Evolutionary conservation across 1,140 invertebrate genomes (phyloP), one percentile per base, ranked within the genome.

Genomic region (Drosophila nannoptera): DNA sequence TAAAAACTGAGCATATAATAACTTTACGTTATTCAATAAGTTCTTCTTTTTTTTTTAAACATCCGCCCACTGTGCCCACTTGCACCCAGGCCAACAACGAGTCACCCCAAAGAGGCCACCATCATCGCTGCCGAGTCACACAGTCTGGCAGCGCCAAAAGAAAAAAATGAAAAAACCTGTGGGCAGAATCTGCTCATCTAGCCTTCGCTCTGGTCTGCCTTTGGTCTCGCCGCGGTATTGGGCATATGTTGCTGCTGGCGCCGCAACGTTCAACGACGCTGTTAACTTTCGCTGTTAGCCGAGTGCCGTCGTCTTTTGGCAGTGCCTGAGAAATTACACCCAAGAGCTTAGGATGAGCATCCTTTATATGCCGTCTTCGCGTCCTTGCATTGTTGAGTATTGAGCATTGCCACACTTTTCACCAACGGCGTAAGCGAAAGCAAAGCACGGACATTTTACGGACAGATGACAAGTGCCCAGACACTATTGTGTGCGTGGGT

Each of bases 381-480:
- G 16, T 54, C 42, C 50, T 38, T 56, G 55, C 35, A 71, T 71
- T 66, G 62, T 71, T 70, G 75, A 63, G 50, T 71, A 61, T 76
- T 62, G 73, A 64, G 72, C 65, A 77, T 62, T 74, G 69, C 61
- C 69, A 77, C 62, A 65, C 74, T 82, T 82, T 78, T 63, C 59
- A 69, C 69, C 46, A 53, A 65, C 61, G 42, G 40, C 49, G 29
- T 22, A 66, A 45, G 40, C 32, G 9, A 45, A 29, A 63, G 60
- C 22, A 6, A 49, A 22, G 40, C 53, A 53, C 56, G 48, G 63
- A 58, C 66, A 64, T 71, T 84, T 76, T 67, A 69, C 73, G 81
- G 70, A 64, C 67, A 80, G 77, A 86, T 75, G 77, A 77, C 81
- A 84, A 86, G 81, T 75, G 67, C 67, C 77, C 77, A 72, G n/a